Base-by-base conservation (phyloP, 2,113 vertebrate species). In the Leptocoma aspasia region DNA sequence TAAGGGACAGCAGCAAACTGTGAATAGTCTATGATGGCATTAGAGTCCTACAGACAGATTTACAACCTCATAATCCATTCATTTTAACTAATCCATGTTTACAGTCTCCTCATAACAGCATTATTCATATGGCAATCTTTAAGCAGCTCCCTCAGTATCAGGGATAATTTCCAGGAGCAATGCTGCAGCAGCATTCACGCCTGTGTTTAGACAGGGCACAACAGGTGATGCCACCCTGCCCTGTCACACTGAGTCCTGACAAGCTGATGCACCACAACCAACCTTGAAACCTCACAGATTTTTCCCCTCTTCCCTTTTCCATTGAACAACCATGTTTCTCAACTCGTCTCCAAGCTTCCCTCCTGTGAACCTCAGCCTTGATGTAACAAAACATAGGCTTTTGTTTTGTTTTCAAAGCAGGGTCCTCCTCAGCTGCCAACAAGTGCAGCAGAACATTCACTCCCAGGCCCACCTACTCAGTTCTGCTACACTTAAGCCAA, bases 31-130 rank as follows among this genome's bases (percentile, higher is more conserved):
- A 73, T 76, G 90, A 95, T 91, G 94, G 92, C 84, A 94, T 91
- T 92, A 97, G 94, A 97, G 88, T 87, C 94, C 96, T 80, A 93
- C 92, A 94, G 95, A 92, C 93, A 95, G 96, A 97, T 97, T 96
- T 96, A 96, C 94, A 96, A 15, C 95, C 95, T 88, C 93, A 86
- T 96, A 96, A 95, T 95, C 96, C 93, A 95, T 93, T 96, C 92
- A 90, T 97, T 94, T 90, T 91, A 94, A 92, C 95, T 94, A 95
- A 94, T 91, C 96, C 92, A 83, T 97, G 96, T 96, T 97, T 96
- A 97, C 94, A 95, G 90, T 96, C 92, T 93, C 91, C 92, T 96
- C 93, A 54, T 95, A 96, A 96, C 95, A 81, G 86, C 96, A 78
- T 95, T 96, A 97, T 86, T 97, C 95, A 95, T 92, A 89, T 27